Evolutionary conservation across 2,113 vertebrate genomes (phyloP), one percentile per base, ranked within the genome.

Genomic region (Elephas maximus): DNA sequence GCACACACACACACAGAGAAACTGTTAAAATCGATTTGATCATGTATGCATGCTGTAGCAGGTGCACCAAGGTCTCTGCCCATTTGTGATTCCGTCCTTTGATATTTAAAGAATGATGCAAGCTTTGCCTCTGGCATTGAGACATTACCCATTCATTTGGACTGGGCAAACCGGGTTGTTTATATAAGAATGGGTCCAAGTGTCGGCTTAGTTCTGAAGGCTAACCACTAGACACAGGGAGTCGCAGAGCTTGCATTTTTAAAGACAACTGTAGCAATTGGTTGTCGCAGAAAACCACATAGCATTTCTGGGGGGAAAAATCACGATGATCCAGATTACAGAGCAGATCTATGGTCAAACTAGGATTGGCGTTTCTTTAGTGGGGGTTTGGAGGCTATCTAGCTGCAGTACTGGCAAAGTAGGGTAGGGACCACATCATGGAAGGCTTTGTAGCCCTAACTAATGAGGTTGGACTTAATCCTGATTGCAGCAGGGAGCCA

Each of bases 11-110:
- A 17, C 6, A 73, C 4, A 73, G 30, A 3, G n/a, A 78, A 95
- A 93, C 90, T 83, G 96, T 89, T 96, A 88, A 88, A 94, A 85
- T 90, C 62, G 7, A 90, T 88, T 45, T 93, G 67, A 69, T 95
- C 48, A 73, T 69, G 81, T 63, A 44, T 91, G 69, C 65, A 82
- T 92, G 73, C 77, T 95, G 20, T 63, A 67, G 87, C 45, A 94
- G 82, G 41, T 88, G n/a, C 45, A 90, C 65, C 26, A 37, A 95
- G 41, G 80, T 28, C 48, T 92, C 67, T 94, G 41, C 30, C 24
- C n/a, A 65, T 88, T 95, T 94, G 23, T 83, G 90, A 91, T 95
- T 92, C 74, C 88, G 41, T 93, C 15, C 14, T 86, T 92, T 96
- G 73, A n/a, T 92, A 91, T 95, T 95, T 94, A 90, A 95, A 76